Percentiles rank a stretch among this genome's conserved stretches.
Conservation (phyloP, 2,888 invertebrate species). For the Ichneumoninae sp. region DNA sequence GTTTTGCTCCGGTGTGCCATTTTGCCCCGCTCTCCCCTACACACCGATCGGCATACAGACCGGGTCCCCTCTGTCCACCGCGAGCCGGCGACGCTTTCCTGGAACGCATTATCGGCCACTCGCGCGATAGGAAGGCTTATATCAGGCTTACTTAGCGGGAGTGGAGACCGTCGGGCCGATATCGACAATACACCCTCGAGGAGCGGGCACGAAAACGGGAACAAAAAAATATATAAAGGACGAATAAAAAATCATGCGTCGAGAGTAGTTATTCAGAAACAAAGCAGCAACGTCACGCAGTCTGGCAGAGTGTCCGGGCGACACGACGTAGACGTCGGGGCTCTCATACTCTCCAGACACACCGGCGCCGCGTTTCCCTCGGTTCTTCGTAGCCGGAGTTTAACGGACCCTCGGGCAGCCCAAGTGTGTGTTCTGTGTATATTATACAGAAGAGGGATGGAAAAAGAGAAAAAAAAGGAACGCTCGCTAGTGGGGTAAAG, state of each 20-base stretch:
- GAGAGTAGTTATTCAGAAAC: constrained; percentile 41
- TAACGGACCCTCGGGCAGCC: constrained; percentile 39
- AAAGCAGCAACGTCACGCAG: constrained; percentile 55
- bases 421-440: constrained; percentile 11
- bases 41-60: constrained; percentile 24
- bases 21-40: too few relatives aligned
- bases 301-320: constrained; percentile 29
- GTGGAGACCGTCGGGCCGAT: neutral
- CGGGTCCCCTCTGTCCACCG: constrained; percentile 29
- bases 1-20: too few relatives aligned
- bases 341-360: constrained; percentile 48
- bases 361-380: constrained; percentile 55
- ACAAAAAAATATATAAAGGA: neutral
- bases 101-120: constrained; percentile 32
- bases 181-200: constrained; percentile 13
- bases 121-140: neutral
- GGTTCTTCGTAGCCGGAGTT: constrained; percentile 49
- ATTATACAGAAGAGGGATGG: constrained; percentile 10
- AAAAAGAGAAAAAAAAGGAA: constrained; percentile 15
- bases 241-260: constrained; percentile 22
- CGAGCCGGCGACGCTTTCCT: constrained; percentile 42
- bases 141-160: neutral
- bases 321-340: constrained; percentile 32
- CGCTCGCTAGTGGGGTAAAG: neutral
- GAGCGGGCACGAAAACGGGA: constrained; percentile 10